Evolutionary conservation across 35 echinoderm and acorn worm genomes (phyloP).

Genomic region (Lytechinus pictus): DNA sequence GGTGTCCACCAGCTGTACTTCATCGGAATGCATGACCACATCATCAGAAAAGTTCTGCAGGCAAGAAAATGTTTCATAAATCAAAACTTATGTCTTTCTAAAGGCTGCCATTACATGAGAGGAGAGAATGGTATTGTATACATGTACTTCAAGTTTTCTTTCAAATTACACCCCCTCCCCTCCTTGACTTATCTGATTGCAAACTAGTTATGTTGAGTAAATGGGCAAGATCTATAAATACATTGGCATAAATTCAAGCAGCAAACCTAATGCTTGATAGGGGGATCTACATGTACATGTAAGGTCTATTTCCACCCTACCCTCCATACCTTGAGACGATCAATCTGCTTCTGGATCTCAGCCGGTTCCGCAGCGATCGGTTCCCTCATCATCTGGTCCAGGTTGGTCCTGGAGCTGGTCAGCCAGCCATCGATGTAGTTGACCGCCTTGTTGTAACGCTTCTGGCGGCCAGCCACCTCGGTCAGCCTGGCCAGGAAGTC

Average conservation of each 20-base stretch:
- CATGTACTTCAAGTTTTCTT: too few relatives aligned
- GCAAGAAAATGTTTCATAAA: conserved; percentile 23
- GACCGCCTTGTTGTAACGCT: conserved; percentile 65
- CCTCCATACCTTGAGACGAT: conserved; percentile 72
- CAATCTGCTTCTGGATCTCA: conserved; percentile 87
- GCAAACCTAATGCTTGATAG: too few relatives aligned
- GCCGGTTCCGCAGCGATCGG: conserved; percentile 77
- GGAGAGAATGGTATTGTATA: too few relatives aligned
- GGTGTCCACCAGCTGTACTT: conserved; percentile 71
- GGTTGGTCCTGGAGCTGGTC: conserved; percentile 60
- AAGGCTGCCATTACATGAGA: too few relatives aligned
- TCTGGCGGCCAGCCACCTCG: conserved; percentile 72
- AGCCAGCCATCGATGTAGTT: conserved; percentile 75
- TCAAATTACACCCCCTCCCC: too few relatives aligned
- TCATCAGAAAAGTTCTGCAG: conserved; percentile 77
- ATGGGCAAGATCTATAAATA: too few relatives aligned
- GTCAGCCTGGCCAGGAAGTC: conserved; percentile 63
- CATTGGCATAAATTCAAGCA: too few relatives aligned
- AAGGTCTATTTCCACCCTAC: too few relatives aligned
- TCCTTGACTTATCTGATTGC: too few relatives aligned
- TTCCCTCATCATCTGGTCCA: conserved; percentile 71
- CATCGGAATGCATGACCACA: conserved; percentile 80
- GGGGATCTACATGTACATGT: too few relatives aligned
- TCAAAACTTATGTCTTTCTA: too few relatives aligned
- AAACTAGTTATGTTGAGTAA: too few relatives aligned